Conservation (phyloP, 2,797 vertebrate species). For the Pseudotriccus pelzelni region DNA sequence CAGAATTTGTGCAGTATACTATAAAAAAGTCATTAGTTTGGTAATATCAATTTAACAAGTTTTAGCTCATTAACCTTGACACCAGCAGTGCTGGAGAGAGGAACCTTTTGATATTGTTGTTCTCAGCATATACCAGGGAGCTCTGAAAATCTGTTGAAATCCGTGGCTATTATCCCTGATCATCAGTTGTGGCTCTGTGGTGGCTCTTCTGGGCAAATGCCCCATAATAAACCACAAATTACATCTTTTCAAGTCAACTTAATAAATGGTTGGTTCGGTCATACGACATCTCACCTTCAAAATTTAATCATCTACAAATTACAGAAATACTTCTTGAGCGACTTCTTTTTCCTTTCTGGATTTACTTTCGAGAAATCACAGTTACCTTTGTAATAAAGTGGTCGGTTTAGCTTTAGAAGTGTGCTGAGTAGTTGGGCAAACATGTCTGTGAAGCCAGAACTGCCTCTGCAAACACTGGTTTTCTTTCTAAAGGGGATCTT, state of each 20-base stretch:
- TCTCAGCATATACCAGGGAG: background rate
- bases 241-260: background rate
- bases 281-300: background rate
- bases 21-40: constrained; percentile 66
- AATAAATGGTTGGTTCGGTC: background rate
- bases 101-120: constrained; percentile 35
- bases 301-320: background rate
- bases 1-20: constrained; percentile 53
- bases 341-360: background rate
- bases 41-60: constrained; percentile 65
- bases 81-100: constrained; percentile 42
- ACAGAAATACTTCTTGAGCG: background rate
- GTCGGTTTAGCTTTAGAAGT: background rate
- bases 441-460: background rate
- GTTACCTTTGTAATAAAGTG: background rate
- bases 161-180: background rate
- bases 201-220: background rate
- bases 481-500: background rate
- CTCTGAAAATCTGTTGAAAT: constrained; percentile 2
- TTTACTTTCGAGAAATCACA: background rate
- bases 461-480: background rate
- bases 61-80: constrained; percentile 69
- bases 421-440: background rate
- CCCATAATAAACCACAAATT: background rate
- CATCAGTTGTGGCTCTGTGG: background rate